Base-by-base conservation (phyloP, 2,797 vertebrate genomes). In the Anabas testudineus region DNA sequence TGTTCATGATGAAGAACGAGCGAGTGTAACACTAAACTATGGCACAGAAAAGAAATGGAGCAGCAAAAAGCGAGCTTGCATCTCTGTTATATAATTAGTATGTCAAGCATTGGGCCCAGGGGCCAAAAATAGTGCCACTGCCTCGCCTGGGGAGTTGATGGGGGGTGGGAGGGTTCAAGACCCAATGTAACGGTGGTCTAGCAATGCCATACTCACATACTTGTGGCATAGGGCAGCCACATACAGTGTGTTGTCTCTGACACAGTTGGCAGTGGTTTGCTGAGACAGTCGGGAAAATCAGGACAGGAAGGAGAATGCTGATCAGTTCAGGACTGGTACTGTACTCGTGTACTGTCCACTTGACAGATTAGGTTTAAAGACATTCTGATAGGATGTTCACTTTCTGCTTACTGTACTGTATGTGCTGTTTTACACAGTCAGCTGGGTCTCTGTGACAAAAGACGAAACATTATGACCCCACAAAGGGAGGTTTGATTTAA, bases 41-140 rank as follows among this genome's bases (percentile, higher is more conserved):
- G 86, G 86, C 87, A 91, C 76, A 80, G 85, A 90, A 90, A 91
- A 87, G 85, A 90, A 91, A 83, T 90, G 87, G 89, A 90, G 91
- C 90, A 85, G 87, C 81, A 90, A 86, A 86, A 88, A 78, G 68
- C 24, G 32, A 79, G 78, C 77, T 71, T 30, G 75, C 76, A 49
- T 73, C 3, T 64, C 82, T 83, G 83, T 90, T 91, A 90, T 88
- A 86, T 91, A 89, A 90, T 90, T 86, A 90, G 82, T 86, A 83
- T 87, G 87, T 87, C 86, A 82, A 81, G 84, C 80, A 72, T 21
- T 62, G 78, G 75, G 64, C 82, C 82, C 80, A 73, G 80, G 76
- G 91, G 87, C 79, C 71, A 52, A 82, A 85, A 90, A 91, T 90
- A 91, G 83, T 75, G 64, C 69, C 1, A 47, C 59, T 61, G 72